Percentiles rank a stretch among this genome's conserved stretches.
phyloP scores from a whole-genome alignment of 2,888 invertebrate species.

The Helleia helle region DNA sequence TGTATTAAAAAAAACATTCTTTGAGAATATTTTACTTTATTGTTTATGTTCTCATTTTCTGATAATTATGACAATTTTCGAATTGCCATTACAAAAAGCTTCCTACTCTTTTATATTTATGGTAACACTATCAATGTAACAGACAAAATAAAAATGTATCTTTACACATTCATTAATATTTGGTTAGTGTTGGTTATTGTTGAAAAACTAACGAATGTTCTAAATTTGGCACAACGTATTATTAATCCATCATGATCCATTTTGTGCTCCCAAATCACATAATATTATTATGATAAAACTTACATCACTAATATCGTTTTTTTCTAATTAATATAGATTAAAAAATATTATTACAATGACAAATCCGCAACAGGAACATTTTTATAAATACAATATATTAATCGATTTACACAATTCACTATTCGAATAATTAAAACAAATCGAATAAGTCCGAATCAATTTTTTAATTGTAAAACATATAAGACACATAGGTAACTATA shows the following conservation, averaged over 20 bases:
- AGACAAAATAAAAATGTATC: too few species aligned
- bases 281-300: too few species aligned
- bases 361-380: conserved; percentile 62
- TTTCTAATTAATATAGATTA: conserved; percentile 27
- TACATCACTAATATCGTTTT: conserved; percentile 16
- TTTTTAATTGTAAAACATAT: conserved; percentile 1
- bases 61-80: too few species aligned
- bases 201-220: not conserved
- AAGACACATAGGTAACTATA: conserved; percentile 5
- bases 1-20: too few species aligned
- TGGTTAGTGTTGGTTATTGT: not conserved
- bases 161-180: not conserved
- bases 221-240: conserved; percentile 30
- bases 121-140: not conserved
- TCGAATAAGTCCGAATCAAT: too few species aligned
- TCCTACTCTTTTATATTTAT: too few species aligned
- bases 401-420: not conserved
- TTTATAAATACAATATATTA: conserved; percentile 17
- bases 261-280: conserved; percentile 48
- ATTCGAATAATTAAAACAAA: conserved; percentile 1
- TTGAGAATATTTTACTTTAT: too few species aligned
- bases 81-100: too few species aligned
- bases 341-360: conserved; percentile 35
- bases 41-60: too few species aligned
- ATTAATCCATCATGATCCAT: conserved; percentile 33